Evolutionary conservation across 2,888 invertebrate genomes (phyloP), one percentile per base, ranked within the genome.

Genomic region (Rhamnusium bicolor): DNA sequence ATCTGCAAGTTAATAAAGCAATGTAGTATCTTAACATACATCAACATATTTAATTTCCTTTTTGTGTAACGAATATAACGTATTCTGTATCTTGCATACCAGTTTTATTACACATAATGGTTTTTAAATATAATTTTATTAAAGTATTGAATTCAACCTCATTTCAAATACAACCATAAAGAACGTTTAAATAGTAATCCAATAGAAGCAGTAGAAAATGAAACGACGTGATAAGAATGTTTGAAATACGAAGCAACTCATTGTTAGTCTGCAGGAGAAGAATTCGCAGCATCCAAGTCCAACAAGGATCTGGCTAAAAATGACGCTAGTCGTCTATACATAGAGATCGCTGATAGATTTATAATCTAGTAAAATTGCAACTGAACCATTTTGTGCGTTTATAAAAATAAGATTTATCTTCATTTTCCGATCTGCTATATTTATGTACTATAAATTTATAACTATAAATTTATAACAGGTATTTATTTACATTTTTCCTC

Each of bases 281-380:
- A 58, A 58, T 58, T 58, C 58, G 58, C 58, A 58, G 58, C 58
- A 58, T 58, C 58, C 16, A 29, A 58, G 32, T 58, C 32, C 58
- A 40, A 19, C 54, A 56, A 32, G 32, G 18, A 32, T 58, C 32
- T 53, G 58, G 58, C 32, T 58, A 32, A 58, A 58, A 58, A 58
- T 58, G 58, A 58, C 32, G 58, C 18, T 58, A 58, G 32, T 58
- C 29, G 58, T 32, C 58, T 32, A 58, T 58, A 58, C 58, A 32
- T 58, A 58, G 58, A 58, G 32, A 58, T 32, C 58, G 29, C 18
- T 27, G 58, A 32, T 58, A 19, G 58, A 58, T 58, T 58, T 58
- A 58, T 58, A 32, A 32, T 40, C 32, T 16, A 32, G 58, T 58
- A 58, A 58, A 58, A 58, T 56, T 32, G 19, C 32, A 58, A 16